Evolutionary conservation across 2,888 invertebrate genomes (phyloP).

Genomic region (Agrypnus murinus): DNA sequence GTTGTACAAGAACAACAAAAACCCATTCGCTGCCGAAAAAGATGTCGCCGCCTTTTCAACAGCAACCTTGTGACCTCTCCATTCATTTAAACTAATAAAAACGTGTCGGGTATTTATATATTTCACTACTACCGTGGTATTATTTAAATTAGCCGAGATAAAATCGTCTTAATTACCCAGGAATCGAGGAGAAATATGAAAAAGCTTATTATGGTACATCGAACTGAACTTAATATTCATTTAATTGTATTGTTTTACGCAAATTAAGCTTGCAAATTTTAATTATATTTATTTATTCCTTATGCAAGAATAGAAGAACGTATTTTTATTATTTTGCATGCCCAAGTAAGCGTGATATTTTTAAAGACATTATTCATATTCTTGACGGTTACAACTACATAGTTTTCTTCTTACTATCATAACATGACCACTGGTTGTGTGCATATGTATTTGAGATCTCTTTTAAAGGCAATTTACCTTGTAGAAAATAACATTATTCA

Average conservation of each 20-base stretch:
- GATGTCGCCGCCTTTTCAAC: no score
- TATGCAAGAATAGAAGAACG: constrained; percentile 58
- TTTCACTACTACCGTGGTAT: neutral
- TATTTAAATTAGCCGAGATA: constrained; percentile 53
- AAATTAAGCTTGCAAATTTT: constrained; percentile 54
- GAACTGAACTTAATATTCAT: constrained; percentile 61
- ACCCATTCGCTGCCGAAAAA: no score
- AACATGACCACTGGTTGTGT: no score
- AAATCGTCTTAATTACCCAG: constrained; percentile 45
- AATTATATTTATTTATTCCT: constrained; percentile 63
- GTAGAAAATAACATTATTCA: no score
- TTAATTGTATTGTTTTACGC: constrained; percentile 60
- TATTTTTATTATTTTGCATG: constrained; percentile 64
- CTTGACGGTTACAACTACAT: constrained; percentile 28
- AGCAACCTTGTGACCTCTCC: no score
- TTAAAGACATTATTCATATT: constrained; percentile 37
- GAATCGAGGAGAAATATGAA: constrained; percentile 52
- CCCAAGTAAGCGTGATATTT: constrained; percentile 59
- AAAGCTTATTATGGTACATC: constrained; percentile 61
- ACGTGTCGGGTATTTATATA: no score
- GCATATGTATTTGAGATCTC: no score
- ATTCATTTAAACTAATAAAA: no score
- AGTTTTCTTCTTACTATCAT: neutral
- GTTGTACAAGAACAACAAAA: neutral
- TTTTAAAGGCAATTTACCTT: no score